Evolutionary conservation across 2,888 invertebrate genomes (phyloP), one percentile per base, ranked within the genome.

Genomic region (Tenodera sinensis): DNA sequence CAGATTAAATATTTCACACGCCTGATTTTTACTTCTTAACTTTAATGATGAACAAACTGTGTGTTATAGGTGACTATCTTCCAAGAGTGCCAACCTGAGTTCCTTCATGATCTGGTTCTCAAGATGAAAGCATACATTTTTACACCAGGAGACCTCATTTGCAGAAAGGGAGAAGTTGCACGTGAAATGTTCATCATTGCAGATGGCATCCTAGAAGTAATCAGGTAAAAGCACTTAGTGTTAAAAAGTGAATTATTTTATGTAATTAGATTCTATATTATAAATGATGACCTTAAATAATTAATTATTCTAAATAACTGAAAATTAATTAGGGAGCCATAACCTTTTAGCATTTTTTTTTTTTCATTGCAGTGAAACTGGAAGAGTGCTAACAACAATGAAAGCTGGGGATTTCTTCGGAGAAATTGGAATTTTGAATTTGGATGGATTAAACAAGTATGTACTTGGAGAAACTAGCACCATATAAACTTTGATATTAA

Each of bases 71-170:
- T 99, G 91, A 98, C 98, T 90, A 98, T 98, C 89, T 95, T 98
- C 93, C 98, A 99, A 96, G 98, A 99, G 94, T 99, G 99, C 93
- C 98, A 99, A 93, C 99, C 99, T 0, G 99, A 99, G 93, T 99
- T 99, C 93, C 96, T 99, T 7, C 98, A 99, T 93, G 99, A 99
- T 93, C 95, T 99, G 91, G 99, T 99, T 90, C 95, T 99, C 91
- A 99, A 99, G 94, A 99, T 99, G 99, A 98, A 98, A 94, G 98
- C 99, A 12, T 99, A 98, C 93, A 99, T 99, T 93, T 99, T 99
- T 93, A 99, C 99, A 34, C 99, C 99, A 0, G 99, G 99, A 30
- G 99, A 99, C 93, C 97, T 98, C 90, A 98, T 99, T 92, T 99
- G 99, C 93, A 96, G 99, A 83, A 98, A 98, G 94, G 99, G 98